These are phyloP conservation scores for Aphelinus atriplicis DNA, from an alignment of 1,140 invertebrate species.

Conservation along the genomic window DNA sequence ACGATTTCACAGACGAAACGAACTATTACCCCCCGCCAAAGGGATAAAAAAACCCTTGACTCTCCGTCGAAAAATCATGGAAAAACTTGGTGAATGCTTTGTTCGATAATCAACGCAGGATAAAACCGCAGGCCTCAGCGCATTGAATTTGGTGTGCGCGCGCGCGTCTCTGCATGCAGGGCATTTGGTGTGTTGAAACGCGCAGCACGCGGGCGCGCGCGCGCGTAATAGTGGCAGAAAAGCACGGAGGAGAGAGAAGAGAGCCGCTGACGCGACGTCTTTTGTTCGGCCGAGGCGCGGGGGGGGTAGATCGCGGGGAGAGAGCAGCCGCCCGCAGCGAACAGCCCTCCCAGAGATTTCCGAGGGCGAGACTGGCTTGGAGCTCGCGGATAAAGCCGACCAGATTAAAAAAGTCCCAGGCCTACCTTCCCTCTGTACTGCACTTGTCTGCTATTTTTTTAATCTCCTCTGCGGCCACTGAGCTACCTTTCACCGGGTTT, in stretches of 20 bases:
- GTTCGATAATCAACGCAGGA: too few species aligned
- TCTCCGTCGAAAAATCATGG: too few species aligned
- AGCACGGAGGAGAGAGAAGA: neutral
- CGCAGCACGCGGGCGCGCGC: too few species aligned
- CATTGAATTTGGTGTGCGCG: too few species aligned
- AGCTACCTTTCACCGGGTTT: constrained; percentile 6
- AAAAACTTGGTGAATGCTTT: too few species aligned
- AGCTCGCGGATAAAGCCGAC: constrained; percentile 24
- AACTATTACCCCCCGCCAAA: too few species aligned
- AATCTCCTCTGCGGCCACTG: neutral
- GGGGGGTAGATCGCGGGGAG: neutral
- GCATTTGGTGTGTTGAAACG: too few species aligned
- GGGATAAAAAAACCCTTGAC: too few species aligned
- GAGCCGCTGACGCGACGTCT: constrained; percentile 7
- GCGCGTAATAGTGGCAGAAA: neutral
- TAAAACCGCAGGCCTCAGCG: too few species aligned
- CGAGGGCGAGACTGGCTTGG: constrained; percentile 15
- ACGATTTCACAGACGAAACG: too few species aligned
- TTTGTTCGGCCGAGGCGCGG: constrained; percentile 8
- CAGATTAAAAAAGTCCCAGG: constrained; percentile 33
- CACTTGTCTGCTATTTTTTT: neutral
- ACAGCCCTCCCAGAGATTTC: constrained; percentile 22
- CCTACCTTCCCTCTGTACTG: neutral
- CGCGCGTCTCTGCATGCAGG: too few species aligned
- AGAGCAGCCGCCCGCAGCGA: too few species aligned